phyloP scores from a whole-genome alignment of 2,888 invertebrate species.

The Tenthredo amoena region DNA sequence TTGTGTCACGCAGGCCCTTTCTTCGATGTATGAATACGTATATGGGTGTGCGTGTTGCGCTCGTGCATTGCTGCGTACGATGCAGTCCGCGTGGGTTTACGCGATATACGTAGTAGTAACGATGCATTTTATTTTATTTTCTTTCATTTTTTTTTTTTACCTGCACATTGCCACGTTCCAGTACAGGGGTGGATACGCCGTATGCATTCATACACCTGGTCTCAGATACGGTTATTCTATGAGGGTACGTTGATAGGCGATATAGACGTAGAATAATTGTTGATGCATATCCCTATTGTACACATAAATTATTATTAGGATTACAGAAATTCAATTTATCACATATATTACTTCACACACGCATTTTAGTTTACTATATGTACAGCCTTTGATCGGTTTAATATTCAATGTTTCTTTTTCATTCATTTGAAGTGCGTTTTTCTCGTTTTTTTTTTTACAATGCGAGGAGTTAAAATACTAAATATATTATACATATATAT shows the following conservation, averaged over 20 bases:
- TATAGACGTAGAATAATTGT: neutral
- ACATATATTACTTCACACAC: neutral
- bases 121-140: neutral
- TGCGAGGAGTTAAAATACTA: neutral
- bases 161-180: neutral
- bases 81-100: slow-evolving; percentile 27
- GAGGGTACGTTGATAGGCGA: neutral
- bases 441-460: neutral
- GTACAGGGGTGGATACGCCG: neutral
- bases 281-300: neutral
- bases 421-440: neutral
- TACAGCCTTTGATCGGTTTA: neutral
- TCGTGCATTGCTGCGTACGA: neutral
- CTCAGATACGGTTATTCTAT: neutral
- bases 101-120: slow-evolving; percentile 8
- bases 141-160: neutral
- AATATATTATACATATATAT: too few species aligned
- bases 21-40: neutral
- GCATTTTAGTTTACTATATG: neutral
- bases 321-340: neutral
- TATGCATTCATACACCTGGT: slow-evolving; percentile 7
- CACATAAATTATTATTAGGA: neutral
- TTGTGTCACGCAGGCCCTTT: slow-evolving; percentile 43
- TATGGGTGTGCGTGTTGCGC: neutral
- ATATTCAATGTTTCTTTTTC: neutral